phyloP scores from a whole-genome alignment of 92 coral and sea anemone species.

The Galaxea fascicularis region DNA sequence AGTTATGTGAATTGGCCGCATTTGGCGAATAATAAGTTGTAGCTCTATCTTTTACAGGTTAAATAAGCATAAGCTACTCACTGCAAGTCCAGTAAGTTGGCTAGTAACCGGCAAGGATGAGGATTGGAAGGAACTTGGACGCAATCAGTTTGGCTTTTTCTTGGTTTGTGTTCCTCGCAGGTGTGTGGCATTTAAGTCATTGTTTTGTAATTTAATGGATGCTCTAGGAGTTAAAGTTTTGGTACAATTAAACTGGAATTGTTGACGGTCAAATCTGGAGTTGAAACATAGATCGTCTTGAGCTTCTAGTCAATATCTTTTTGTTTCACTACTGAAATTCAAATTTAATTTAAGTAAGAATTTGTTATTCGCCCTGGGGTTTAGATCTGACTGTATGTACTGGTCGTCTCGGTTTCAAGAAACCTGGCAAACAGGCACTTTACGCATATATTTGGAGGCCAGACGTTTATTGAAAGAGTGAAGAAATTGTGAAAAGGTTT shows the following conservation, averaged over 20 bases:
- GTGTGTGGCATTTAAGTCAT: not conserved
- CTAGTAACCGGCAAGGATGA: constrained; percentile 1
- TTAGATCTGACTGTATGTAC: too few species aligned
- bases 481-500: too few species aligned
- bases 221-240: not conserved
- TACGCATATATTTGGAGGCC: too few species aligned
- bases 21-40: not conserved
- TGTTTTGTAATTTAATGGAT: not conserved
- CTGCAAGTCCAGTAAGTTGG: not conserved
- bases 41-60: not conserved
- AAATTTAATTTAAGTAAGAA: too few species aligned
- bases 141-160: not conserved
- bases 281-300: not conserved
- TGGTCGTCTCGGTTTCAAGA: too few species aligned
- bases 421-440: too few species aligned
- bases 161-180: constrained; percentile 9
- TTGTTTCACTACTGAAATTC: not conserved
- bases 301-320: not conserved
- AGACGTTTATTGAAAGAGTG: too few species aligned
- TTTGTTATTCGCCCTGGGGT: too few species aligned
- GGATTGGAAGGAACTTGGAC: not conserved
- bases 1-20: not conserved
- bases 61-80: too few species aligned
- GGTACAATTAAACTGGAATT: not conserved
- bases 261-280: not conserved